phyloP scores from a whole-genome alignment of 2,888 invertebrate species.

The Nezara viridula region DNA sequence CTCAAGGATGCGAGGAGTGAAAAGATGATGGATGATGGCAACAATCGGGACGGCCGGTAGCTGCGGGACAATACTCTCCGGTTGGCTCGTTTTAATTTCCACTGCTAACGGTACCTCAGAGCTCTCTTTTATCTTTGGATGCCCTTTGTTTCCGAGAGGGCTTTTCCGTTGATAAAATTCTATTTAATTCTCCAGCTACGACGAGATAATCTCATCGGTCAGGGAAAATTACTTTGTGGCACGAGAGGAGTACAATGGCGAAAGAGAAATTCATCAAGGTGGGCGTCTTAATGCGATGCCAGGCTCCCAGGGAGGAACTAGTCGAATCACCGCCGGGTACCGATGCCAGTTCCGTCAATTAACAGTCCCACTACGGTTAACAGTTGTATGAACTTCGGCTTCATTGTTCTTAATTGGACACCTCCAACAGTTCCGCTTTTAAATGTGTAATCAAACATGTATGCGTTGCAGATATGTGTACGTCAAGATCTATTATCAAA shows the following conservation, averaged over 20 bases:
- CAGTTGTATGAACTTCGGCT: background rate
- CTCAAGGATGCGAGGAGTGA: slow-evolving; percentile 18
- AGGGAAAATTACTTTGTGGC: background rate
- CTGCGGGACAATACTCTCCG: background rate
- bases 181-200: slow-evolving; percentile 1
- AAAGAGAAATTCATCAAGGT: slow-evolving; percentile 48
- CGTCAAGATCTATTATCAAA: background rate
- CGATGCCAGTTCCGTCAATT: background rate
- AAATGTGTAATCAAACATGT: background rate
- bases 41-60: slow-evolving; percentile 29
- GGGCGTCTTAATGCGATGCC: background rate
- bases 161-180: slow-evolving; percentile 39
- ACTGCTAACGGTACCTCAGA: background rate
- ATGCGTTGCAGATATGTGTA: background rate
- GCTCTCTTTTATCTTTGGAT: slow-evolving; percentile 19
- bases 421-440: background rate
- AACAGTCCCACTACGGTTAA: background rate
- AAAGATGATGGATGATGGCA: slow-evolving; percentile 42
- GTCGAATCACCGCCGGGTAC: background rate
- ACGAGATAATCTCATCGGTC: background rate
- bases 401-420: slow-evolving; percentile 10
- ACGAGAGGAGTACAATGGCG: slow-evolving; percentile 36
- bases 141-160: background rate
- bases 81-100: background rate
- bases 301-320: background rate